Conservation (phyloP, 1,140 invertebrate genomes). For the Apis cerana region DNA sequence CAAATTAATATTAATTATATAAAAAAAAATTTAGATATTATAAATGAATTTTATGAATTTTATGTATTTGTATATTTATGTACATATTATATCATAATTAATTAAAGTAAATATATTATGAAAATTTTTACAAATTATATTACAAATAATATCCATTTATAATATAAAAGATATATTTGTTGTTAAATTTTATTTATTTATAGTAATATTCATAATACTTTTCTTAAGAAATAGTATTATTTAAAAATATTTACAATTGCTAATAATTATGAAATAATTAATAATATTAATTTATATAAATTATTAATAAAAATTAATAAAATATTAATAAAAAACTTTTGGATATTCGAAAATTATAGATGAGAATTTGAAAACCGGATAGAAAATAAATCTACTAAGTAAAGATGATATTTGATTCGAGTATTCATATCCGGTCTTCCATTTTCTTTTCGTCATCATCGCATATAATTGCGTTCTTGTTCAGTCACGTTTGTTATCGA, state of each 20-base stretch:
- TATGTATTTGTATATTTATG: neutral
- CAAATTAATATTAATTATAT: no score
- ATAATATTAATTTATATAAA: neutral
- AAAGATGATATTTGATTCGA: neutral
- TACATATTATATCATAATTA: neutral
- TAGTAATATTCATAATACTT: neutral
- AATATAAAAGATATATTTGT: no score
- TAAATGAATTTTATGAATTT: neutral
- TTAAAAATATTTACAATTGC: neutral
- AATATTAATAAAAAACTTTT: neutral
- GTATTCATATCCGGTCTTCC: slow-evolving; percentile 37
- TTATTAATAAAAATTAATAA: neutral
- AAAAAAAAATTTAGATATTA: neutral
- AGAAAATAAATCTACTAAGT: neutral
- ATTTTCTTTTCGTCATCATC: slow-evolving; percentile 56
- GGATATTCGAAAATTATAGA: neutral
- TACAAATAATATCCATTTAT: neutral
- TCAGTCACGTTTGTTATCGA: slow-evolving; percentile 21
- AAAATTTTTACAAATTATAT: neutral
- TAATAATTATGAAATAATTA: neutral
- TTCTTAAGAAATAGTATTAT: neutral
- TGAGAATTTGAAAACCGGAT: neutral
- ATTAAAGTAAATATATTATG: neutral
- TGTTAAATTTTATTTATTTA: no score
- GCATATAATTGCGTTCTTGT: slow-evolving; percentile 40